A percentile compares a stretch with the other conserved stretches of the same genome.
phyloP scores from a whole-genome alignment of 2,113 vertebrate species.

The Acanthochromis polyacanthus region DNA sequence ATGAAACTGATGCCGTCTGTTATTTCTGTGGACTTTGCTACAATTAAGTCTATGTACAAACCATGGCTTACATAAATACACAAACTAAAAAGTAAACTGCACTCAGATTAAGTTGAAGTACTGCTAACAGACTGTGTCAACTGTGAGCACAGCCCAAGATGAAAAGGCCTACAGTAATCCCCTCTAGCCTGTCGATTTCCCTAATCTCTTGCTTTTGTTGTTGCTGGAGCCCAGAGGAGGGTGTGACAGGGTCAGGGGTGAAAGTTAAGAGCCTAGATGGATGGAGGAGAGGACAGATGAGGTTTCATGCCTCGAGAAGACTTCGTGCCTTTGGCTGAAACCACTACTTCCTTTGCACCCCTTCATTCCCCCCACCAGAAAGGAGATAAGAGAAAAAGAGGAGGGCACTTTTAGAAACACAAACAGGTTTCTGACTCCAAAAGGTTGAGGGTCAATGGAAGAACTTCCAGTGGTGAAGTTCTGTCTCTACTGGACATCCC shows the following conservation, averaged over 20 bases:
- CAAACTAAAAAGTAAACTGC: conserved; percentile 76
- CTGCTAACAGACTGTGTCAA: conserved; percentile 82
- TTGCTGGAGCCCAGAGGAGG: conserved; percentile 77
- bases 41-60: conserved; percentile 69
- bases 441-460: conserved; percentile 63
- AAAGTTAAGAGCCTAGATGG: conserved; percentile 82
- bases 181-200: conserved; percentile 79
- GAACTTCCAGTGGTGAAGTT: conserved; percentile 61
- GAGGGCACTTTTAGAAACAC: conserved; percentile 67
- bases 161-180: conserved; percentile 82
- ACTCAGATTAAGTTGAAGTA: conserved; percentile 79
- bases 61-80: conserved; percentile 63
- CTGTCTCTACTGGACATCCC: conserved; percentile 24
- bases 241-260: conserved; percentile 84
- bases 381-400: conserved; percentile 74
- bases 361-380: conserved; percentile 27
- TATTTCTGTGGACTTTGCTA: conserved; percentile 62
- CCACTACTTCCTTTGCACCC: conserved; percentile 52
- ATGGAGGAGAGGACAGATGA: conserved; percentile 70
- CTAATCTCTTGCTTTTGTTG: conserved; percentile 83
- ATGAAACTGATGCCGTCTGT: conserved; percentile 32
- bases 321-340: conserved; percentile 64
- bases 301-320: conserved; percentile 71
- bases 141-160: conserved; percentile 71
- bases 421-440: conserved; percentile 74